phyloP scores from a whole-genome alignment of 2,113 vertebrate species.

The Anhinga rufa region DNA sequence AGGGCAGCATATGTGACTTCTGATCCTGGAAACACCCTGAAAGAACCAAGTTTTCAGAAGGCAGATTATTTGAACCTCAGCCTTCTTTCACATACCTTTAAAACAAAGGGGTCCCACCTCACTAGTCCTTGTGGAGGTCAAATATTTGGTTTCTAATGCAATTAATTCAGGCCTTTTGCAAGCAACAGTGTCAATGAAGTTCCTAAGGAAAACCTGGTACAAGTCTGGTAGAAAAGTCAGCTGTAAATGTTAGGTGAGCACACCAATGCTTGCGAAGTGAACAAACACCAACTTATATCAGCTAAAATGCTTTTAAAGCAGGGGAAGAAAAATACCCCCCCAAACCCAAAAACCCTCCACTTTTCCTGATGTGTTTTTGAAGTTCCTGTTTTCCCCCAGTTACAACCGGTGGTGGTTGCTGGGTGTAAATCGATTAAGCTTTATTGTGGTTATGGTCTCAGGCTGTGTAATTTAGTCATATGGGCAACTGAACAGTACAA shows the following conservation, averaged over 20 bases:
- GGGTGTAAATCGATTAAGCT: background rate
- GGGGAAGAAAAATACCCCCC: background rate
- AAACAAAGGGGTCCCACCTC: background rate
- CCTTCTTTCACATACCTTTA: background rate
- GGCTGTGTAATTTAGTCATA: background rate
- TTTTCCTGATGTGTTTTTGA: background rate
- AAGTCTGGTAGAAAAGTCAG: background rate
- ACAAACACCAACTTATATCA: background rate
- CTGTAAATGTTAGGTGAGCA: background rate
- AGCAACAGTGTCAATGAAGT: background rate
- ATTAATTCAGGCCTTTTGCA: background rate
- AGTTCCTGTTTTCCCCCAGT: background rate
- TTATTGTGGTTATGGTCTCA: background rate
- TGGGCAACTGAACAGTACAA: background rate
- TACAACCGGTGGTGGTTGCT: background rate
- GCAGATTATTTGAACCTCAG: background rate
- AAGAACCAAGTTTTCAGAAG: background rate
- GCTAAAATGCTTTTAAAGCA: background rate
- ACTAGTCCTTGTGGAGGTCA: background rate
- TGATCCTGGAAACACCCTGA: background rate
- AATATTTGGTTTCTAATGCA: background rate
- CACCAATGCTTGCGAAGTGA: background rate
- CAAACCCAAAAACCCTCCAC: too few relatives aligned
- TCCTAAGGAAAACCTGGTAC: background rate
- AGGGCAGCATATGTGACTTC: background rate